phyloP scores from a whole-genome alignment of 2,888 invertebrate genomes.

The Eristalinus aeneus region DNA sequence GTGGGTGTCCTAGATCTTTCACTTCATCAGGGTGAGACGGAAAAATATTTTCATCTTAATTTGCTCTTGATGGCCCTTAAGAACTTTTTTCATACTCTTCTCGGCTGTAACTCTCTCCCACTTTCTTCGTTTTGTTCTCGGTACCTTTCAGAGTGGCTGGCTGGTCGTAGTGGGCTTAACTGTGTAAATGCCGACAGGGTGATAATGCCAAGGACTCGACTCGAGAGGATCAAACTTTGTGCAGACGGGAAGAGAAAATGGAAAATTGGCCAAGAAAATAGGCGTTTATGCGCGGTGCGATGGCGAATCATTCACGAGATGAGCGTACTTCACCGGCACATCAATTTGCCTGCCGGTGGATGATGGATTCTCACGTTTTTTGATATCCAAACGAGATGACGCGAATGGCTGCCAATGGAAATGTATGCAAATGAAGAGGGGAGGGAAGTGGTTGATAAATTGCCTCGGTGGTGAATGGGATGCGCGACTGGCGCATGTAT shows the following conservation, averaged over 20 bases:
- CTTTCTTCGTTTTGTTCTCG: background rate
- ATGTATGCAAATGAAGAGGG: background rate
- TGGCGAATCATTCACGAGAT: background rate
- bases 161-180: background rate
- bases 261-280: background rate
- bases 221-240: background rate
- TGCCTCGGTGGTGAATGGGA: background rate
- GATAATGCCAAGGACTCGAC: background rate
- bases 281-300: background rate
- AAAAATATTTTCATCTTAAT: conserved; percentile 70
- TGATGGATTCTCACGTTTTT: background rate
- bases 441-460: background rate
- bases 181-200: background rate
- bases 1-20: conserved; percentile 66
- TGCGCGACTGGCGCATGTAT: too few species aligned
- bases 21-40: conserved; percentile 59
- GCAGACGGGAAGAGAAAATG: background rate
- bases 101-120: too few species aligned
- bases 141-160: background rate
- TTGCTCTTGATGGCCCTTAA: conserved; percentile 71
- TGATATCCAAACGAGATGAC: background rate
- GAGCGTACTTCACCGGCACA: background rate
- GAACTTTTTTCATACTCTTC: conserved; percentile 20
- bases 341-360: background rate
- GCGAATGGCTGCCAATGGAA: background rate